Conservation (phyloP, 2,888 invertebrate species). For the Heliconius erato region DNA sequence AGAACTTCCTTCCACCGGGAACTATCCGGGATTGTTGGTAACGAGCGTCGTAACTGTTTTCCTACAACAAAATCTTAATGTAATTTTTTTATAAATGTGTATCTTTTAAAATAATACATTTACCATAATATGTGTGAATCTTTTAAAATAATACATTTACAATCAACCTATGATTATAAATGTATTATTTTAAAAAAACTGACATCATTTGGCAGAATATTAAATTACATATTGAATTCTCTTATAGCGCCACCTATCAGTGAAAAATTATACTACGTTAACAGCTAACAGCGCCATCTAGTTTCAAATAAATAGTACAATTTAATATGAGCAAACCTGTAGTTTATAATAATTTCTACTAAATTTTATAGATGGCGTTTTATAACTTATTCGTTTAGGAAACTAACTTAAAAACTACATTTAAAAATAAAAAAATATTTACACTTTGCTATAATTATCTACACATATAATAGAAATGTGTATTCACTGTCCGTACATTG, state of each 20-base stretch:
- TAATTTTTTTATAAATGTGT: not conserved
- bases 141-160: too few species aligned
- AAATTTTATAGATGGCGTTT: constrained; percentile 46
- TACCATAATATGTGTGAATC: too few species aligned
- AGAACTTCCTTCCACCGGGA: constrained; percentile 89
- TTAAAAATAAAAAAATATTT: too few species aligned
- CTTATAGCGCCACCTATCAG: constrained; percentile 58
- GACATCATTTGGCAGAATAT: constrained; percentile 53
- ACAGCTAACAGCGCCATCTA: not conserved
- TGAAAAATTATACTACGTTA: not conserved
- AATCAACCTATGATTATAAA: not conserved
- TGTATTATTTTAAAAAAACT: not conserved
- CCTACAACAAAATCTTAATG: constrained; percentile 74
- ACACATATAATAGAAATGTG: too few species aligned
- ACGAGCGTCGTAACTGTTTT: constrained; percentile 93
- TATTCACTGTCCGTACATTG: too few species aligned
- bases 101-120: not conserved
- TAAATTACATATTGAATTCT: not conserved
- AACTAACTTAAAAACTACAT: too few species aligned
- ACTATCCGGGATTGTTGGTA: constrained; percentile 93
- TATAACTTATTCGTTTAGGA: not conserved
- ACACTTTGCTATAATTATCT: too few species aligned
- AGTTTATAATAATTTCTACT: not conserved
- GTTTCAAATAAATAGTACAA: not conserved
- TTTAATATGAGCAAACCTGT: not conserved